Conservation (phyloP, 2,797 vertebrate genomes). For the Serranus cabrilla region DNA sequence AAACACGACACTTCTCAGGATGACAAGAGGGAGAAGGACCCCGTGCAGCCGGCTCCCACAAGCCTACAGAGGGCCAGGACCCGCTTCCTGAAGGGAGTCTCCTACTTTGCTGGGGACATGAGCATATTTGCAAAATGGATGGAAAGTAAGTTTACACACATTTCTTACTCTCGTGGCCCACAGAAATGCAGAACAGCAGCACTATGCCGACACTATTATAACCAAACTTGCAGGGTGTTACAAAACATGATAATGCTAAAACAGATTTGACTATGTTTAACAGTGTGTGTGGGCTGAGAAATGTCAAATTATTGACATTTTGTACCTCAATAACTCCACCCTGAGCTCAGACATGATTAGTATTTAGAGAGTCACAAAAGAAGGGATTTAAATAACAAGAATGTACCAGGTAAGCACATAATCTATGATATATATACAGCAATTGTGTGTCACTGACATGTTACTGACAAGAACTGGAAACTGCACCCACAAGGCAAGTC, state of each 20-base stretch:
- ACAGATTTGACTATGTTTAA: too few species aligned
- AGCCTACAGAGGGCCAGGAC: conserved; percentile 38
- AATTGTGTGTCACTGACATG: not conserved
- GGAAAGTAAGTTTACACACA: conserved; percentile 86
- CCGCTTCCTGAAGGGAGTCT: conserved; percentile 80
- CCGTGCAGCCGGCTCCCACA: not conserved
- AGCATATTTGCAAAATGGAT: conserved; percentile 89
- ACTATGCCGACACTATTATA: not conserved
- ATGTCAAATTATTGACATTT: not conserved
- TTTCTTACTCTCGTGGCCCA: not conserved
- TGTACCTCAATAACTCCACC: not conserved
- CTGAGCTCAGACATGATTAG: not conserved
- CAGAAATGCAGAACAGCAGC: not conserved
- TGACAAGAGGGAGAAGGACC: conserved; percentile 24
- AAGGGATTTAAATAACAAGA: not conserved
- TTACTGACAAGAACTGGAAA: not conserved
- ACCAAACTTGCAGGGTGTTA: not conserved
- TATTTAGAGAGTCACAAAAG: not conserved
- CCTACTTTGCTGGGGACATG: conserved; percentile 94
- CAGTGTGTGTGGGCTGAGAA: too few species aligned
- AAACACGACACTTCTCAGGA: conserved; percentile 32
- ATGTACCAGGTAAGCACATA: not conserved
- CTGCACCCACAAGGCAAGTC: not conserved
- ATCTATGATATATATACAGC: not conserved
- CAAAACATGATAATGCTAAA: not conserved